Conservation (phyloP, 2,113 vertebrate species). For the Procavia capensis region DNA sequence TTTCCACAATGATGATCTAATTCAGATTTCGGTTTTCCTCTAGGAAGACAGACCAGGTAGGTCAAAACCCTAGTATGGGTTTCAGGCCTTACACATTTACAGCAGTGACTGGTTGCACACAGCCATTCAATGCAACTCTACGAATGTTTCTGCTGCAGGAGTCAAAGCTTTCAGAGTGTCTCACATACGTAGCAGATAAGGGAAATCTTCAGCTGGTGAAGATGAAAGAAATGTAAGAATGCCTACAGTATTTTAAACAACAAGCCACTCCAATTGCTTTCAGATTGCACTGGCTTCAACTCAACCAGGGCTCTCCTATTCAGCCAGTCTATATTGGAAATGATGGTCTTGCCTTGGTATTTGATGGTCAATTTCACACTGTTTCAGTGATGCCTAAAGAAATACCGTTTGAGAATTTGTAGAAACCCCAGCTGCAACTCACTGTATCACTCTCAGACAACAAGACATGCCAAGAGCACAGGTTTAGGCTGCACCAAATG, state of each 20-base stretch:
- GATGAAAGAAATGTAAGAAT: slow-evolving; percentile 33
- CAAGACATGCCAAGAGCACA: background rate
- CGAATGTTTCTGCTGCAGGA: background rate
- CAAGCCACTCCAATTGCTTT: slow-evolving; percentile 63
- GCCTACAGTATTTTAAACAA: slow-evolving; percentile 3
- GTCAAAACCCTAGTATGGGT: background rate
- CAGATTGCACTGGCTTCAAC: slow-evolving; percentile 59
- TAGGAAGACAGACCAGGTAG: background rate
- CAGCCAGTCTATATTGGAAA: slow-evolving; percentile 60
- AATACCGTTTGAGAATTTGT: slow-evolving; percentile 47
- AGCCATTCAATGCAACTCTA: background rate
- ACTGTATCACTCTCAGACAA: slow-evolving; percentile 28
- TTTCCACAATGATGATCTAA: slow-evolving; percentile 12
- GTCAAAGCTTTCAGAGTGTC: background rate
- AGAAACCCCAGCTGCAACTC: slow-evolving; percentile 44
- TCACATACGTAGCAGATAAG: background rate
- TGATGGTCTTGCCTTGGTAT: slow-evolving; percentile 58
- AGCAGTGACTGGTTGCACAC: background rate
- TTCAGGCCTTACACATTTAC: background rate
- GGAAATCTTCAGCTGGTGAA: slow-evolving; percentile 24
- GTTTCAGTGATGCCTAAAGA: slow-evolving; percentile 58
- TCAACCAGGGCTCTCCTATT: background rate
- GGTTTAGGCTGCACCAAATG: background rate
- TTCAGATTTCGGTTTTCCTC: background rate
- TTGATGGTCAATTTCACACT: slow-evolving; percentile 82